Base-by-base conservation (phyloP, 2,797 vertebrate species). In the Melanotaenia parkinsoni region DNA sequence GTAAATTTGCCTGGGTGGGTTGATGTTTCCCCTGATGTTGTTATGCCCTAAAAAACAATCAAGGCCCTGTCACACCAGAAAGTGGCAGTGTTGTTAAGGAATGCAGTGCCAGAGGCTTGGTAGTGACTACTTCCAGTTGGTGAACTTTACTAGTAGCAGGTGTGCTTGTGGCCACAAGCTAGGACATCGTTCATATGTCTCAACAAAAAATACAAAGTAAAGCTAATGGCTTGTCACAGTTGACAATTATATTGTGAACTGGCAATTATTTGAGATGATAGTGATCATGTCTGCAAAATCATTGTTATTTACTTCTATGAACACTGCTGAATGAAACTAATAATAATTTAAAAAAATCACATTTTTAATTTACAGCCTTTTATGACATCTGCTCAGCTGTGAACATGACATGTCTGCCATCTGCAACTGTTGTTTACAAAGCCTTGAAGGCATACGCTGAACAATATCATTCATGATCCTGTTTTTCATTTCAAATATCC, bases 21-120 rank as follows among this genome's bases (percentile, higher is more conserved):
- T 38, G 63, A 37, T 58, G 35, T 35, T 64, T 62, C 37, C 56
- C 22, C 56, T 47, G 18, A 51, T 63, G 66, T 45, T 50, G 47
- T 30, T n/a, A n/a, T 59, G 63, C 45, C 69, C 58, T 50, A 24
- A 61, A 63, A 47, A 68, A 64, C 38, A 68, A 64, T 40, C 45
- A 40, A 66, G 50, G 43, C 35, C 45, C 43, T 65, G 24, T 65
- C 1, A 62, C 50, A 68, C 24, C 24, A 14, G 30, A 33, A 69
- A 59, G 56, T 35, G 43, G 47, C 56, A 78, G 7, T 4, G 12
- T 30, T 54, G 51, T 30, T 12, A 22, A 57, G 24, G 38, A 51
- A 53, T 57, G 32, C 24, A 0, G 56, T 8, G 22, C 40, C 4
- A n/a, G 16, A 38, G 13, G 40, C 47, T 56, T 59, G 76, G n/a